A percentile compares a stretch with the other conserved stretches of the same genome.
Evolutionary conservation across 2,888 invertebrate genomes (phyloP).

Genomic region (Leucoma salicis): DNA sequence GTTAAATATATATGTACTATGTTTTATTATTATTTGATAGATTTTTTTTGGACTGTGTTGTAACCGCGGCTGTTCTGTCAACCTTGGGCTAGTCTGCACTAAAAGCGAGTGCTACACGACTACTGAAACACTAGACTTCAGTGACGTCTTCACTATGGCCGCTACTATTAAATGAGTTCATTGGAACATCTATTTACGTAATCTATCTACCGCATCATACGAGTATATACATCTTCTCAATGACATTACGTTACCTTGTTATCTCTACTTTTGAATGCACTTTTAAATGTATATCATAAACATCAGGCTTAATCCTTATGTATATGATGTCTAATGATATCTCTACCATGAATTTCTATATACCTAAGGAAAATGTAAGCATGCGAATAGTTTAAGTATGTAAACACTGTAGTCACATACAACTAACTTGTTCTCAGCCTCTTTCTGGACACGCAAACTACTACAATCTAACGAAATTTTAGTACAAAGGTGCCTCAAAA

Average conservation of each 20-base stretch:
- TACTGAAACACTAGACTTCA: conserved; percentile 48
- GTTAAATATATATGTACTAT: too few relatives aligned
- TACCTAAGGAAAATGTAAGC: too few relatives aligned
- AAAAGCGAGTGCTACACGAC: conserved; percentile 43
- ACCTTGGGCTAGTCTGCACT: conserved; percentile 61
- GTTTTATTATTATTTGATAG: too few relatives aligned
- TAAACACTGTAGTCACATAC: conserved; percentile 9
- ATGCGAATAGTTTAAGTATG: neutral
- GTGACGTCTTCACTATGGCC: conserved; percentile 73
- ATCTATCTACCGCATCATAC: conserved; percentile 50
- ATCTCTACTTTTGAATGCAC: too few relatives aligned
- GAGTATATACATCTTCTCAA: too few relatives aligned
- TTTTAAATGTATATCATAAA: too few relatives aligned
- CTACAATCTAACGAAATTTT: conserved; percentile 43
- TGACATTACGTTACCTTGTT: too few relatives aligned
- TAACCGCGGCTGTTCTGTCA: conserved; percentile 41
- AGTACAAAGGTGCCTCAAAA: conserved; percentile 42
- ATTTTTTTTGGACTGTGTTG: too few relatives aligned
- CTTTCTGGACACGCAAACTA: conserved; percentile 40
- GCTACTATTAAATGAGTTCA: conserved; percentile 82
- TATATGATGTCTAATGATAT: too few relatives aligned
- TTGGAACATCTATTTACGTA: conserved; percentile 82
- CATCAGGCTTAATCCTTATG: too few relatives aligned
- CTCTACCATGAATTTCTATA: too few relatives aligned
- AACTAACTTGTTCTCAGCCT: conserved; percentile 39